phyloP scores from a whole-genome alignment of 2,113 vertebrate genomes.

The Lampris incognitus region DNA sequence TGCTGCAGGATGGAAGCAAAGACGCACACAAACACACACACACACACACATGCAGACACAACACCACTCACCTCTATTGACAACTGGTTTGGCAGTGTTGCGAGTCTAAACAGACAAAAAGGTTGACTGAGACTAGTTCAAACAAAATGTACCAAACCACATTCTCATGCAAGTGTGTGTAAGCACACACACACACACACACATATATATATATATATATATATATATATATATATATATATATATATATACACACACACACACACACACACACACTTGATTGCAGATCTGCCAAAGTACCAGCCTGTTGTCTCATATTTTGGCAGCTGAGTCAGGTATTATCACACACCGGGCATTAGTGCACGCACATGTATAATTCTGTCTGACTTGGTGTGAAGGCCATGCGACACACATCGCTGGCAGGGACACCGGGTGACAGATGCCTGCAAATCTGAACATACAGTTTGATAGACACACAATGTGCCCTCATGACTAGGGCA shows the following conservation, averaged over 20 bases:
- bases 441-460: no score
- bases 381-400: not conserved
- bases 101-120: conserved; percentile 42
- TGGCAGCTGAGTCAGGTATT: conserved; percentile 11
- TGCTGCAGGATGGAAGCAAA: not conserved
- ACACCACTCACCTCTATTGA: conserved; percentile 9
- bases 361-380: conserved; percentile 9
- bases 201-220: not conserved
- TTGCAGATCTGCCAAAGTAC: not conserved
- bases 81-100: conserved; percentile 38
- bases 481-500: no score
- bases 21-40: not conserved
- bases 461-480: no score
- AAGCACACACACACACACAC: not conserved
- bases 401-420: not conserved
- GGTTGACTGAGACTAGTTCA: conserved; percentile 28
- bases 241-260: not conserved
- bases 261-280: conserved; percentile 14
- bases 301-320: conserved; percentile 26
- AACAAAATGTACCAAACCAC: conserved; percentile 21
- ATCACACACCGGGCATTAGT: not conserved
- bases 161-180: not conserved
- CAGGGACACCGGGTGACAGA: no score
- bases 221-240: not conserved
- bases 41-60: not conserved